Evolutionary conservation across 1,140 invertebrate species (phyloP), one percentile per base, ranked within the genome.

Genomic region (Epicauta chinensis): DNA sequence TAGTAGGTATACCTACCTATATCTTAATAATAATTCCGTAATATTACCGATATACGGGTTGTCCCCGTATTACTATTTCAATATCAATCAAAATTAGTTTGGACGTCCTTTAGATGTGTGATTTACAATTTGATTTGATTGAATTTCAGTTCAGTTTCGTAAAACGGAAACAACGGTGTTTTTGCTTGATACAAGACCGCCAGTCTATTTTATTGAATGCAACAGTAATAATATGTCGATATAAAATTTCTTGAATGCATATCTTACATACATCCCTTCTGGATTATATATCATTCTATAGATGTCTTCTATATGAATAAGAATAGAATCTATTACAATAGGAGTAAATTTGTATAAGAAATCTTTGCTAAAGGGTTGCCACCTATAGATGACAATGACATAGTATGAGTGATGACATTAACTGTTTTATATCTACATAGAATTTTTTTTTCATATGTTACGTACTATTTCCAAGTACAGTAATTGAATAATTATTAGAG

Each of bases 351-450:
- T 55, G 53, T 52, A 55, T 56, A 53, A 51, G 50, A 53, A 41
- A 54, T 46, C 45, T 17, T 37, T 13, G 16, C 39, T 2, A 17
- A 34, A 23, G 44, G 45, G 45, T 47, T 47, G 34, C 34, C n/a
- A 29, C 15, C 12, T 48, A 43, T 23, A 23, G 23, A 23, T 23
- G 23, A 23, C 36, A 48, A 51, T 51, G 42, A 43, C 48, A 43
- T 16, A 41, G 47, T 36, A 55, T 55, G 57, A 59, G 57, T 55
- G 57, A 59, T 59, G 57, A 59, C 50, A 55, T 54, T 23, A 23
- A 23, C 23, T 23, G 23, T 23, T 23, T 23, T 23, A 23, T 23
- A 23, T 23, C 31, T 6, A 10, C 11, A 50, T 38, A 48, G 23
- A 48, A 39, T 48, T 37, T 23, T 37, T 50, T 50, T 39, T 49